Evolutionary conservation across 2,888 invertebrate species (phyloP).

Genomic region (Saturnia pavonia): DNA sequence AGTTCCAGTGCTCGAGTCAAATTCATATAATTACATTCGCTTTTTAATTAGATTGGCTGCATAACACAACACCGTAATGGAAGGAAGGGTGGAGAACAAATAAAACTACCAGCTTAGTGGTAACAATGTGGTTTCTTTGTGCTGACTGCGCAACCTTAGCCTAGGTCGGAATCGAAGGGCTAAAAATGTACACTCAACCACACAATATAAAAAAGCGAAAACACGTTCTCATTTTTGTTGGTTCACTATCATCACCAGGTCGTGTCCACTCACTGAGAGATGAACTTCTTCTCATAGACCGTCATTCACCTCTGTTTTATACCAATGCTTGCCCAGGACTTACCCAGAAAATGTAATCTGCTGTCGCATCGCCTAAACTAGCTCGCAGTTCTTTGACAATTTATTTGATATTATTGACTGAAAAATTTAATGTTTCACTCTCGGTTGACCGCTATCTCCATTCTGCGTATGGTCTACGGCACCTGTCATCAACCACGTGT

Average conservation of each 20-base stretch:
- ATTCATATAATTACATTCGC: background rate
- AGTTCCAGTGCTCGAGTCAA: background rate
- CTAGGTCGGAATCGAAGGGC: slow-evolving; percentile 15
- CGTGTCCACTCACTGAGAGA: background rate
- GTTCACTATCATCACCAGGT: background rate
- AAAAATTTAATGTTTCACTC: no score
- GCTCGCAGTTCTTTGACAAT: no score
- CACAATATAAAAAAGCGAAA: background rate
- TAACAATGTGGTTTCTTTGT: slow-evolving; percentile 22
- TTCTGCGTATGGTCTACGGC: no score
- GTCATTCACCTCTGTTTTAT: background rate
- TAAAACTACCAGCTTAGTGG: slow-evolving; percentile 36
- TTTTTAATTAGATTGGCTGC: background rate
- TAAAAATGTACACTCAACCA: background rate
- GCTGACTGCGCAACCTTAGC: slow-evolving; percentile 24
- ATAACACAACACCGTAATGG: background rate
- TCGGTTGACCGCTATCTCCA: no score
- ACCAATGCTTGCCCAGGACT: background rate
- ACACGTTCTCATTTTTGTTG: background rate
- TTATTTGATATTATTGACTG: no score
- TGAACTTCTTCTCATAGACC: background rate
- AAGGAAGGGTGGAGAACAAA: slow-evolving; percentile 30
- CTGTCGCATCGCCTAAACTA: no score
- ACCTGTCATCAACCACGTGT: no score
- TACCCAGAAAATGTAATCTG: background rate